phyloP scores from a whole-genome alignment of 2,797 vertebrate species.

The Thripadectes ignobilis region DNA sequence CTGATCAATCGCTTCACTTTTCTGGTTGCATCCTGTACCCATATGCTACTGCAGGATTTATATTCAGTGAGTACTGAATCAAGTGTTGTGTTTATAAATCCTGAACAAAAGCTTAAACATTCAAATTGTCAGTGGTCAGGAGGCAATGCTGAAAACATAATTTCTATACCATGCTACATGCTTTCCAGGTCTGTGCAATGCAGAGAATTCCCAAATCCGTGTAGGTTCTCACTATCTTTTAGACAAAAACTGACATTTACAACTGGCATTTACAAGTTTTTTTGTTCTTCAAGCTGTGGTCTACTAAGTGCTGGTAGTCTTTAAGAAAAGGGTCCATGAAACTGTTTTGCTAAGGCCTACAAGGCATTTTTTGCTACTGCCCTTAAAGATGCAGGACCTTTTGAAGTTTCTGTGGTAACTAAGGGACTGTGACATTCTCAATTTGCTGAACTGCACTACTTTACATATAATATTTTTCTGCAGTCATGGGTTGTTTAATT shows the following conservation, averaged over 20 bases:
- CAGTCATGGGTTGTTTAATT: not conserved
- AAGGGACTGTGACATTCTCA: not conserved
- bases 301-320: not conserved
- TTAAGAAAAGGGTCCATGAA: not conserved
- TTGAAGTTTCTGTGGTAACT: not conserved
- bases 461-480: not conserved
- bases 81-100: not conserved
- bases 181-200: not conserved
- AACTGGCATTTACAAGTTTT: not conserved
- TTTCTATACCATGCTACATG: not conserved
- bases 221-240: not conserved
- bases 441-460: not conserved
- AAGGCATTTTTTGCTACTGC: not conserved
- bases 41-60: not conserved
- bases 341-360: not conserved
- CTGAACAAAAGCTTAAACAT: not conserved
- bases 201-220: not conserved
- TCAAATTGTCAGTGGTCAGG: not conserved
- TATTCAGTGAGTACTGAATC: not conserved
- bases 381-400: not conserved
- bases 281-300: not conserved
- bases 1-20: not conserved
- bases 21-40: not conserved
- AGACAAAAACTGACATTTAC: not conserved
- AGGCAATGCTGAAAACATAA: not conserved